phyloP scores from a whole-genome alignment of 2,113 vertebrate genomes.

The Colaptes auratus region DNA sequence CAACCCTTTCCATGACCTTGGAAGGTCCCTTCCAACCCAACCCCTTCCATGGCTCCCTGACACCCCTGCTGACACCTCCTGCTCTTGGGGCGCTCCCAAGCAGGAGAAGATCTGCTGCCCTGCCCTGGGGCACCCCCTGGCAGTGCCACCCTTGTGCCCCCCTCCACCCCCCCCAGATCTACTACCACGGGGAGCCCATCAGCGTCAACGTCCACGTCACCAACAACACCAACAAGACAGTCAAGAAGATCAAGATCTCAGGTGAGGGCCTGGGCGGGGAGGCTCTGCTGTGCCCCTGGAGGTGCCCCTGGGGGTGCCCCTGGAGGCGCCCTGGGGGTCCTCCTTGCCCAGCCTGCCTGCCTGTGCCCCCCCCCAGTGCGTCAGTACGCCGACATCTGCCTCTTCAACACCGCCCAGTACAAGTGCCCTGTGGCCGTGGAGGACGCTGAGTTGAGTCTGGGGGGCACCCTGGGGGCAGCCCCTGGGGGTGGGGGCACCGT shows the following conservation, averaged over 20 bases:
- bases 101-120: too few species aligned
- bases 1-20: too few species aligned
- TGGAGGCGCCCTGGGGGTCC: too few species aligned
- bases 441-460: slow-evolving; percentile 90
- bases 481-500: not conserved
- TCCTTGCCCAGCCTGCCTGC: rapidly evolving
- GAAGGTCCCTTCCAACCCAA: too few species aligned
- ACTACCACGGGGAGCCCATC: slow-evolving; percentile 96
- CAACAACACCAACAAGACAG: slow-evolving; percentile 97
- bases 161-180: slow-evolving; percentile 80
- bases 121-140: too few species aligned
- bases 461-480: not conserved
- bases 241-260: slow-evolving; percentile 98
- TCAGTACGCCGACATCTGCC: slow-evolving; percentile 96
- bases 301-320: too few species aligned
- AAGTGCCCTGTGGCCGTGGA: slow-evolving; percentile 94
- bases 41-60: too few species aligned
- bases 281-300: too few species aligned
- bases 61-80: too few species aligned
- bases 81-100: too few species aligned
- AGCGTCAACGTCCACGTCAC: slow-evolving; percentile 96
- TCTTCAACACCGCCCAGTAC: slow-evolving; percentile 98
- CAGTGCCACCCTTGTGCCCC: too few species aligned
- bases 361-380: slow-evolving; percentile 75
- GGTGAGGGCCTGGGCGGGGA: slow-evolving; percentile 69